These are phyloP conservation scores for Lamprologus tigripictilis DNA, from an alignment of 2,113 vertebrate species.

Conservation along the genomic window DNA sequence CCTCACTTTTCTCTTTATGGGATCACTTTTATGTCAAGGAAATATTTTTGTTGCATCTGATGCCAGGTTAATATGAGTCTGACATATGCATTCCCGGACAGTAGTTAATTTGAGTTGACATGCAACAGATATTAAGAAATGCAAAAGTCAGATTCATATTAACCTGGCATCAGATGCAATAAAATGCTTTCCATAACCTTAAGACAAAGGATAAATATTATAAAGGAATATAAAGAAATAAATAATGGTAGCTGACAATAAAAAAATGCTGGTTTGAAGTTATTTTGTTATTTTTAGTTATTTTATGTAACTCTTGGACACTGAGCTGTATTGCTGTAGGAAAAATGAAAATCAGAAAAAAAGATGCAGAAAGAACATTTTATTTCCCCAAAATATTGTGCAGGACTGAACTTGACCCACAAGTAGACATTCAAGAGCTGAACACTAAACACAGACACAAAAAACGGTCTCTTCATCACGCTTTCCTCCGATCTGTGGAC, in stretches of 20 bases:
- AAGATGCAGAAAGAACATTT: not conserved
- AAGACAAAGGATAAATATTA: not conserved
- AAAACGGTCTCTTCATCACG: not conserved
- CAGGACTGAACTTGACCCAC: not conserved
- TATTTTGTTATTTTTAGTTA: not conserved
- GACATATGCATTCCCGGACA: not conserved
- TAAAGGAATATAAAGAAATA: not conserved
- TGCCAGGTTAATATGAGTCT: not conserved
- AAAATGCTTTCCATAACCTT: not conserved
- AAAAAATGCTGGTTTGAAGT: not conserved
- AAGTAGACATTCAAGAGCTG: not conserved
- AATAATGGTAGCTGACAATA: not conserved
- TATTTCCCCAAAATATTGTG: not conserved
- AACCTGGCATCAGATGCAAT: slow-evolving; percentile 21
- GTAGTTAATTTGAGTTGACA: not conserved
- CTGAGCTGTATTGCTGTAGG: too few relatives aligned
- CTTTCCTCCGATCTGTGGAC: not conserved
- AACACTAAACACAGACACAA: not conserved
- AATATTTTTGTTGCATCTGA: slow-evolving; percentile 16
- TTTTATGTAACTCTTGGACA: not conserved
- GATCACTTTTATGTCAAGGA: not conserved
- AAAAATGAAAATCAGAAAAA: not conserved
- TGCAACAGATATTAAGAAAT: not conserved
- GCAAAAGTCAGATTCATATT: not conserved
- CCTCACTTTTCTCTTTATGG: not conserved